A percentile compares a stretch with the other conserved stretches of the same genome.
These are phyloP conservation scores for Paratilapia polleni DNA, from an alignment of 2,113 vertebrate genomes.

Conservation along the genomic window DNA sequence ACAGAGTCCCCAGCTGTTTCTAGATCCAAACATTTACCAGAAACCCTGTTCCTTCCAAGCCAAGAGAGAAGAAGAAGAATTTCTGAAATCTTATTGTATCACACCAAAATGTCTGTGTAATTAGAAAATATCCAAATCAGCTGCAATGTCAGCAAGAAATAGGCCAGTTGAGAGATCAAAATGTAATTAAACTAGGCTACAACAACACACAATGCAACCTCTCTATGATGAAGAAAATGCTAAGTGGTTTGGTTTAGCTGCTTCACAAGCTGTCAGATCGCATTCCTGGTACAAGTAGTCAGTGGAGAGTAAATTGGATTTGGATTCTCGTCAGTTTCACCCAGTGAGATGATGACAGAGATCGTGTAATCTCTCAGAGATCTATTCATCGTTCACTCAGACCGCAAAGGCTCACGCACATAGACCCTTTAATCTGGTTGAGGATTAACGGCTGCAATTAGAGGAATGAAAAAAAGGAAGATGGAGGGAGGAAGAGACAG, in stretches of 20 bases:
- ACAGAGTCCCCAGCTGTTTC: constrained; percentile 23
- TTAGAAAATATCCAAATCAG: background rate
- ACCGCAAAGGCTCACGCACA: constrained; percentile 26
- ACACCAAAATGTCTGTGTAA: background rate
- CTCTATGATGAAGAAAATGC: background rate
- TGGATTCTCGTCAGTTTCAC: constrained; percentile 29
- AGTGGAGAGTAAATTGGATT: constrained; percentile 45
- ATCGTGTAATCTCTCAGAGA: constrained; percentile 46
- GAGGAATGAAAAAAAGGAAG: constrained; percentile 52
- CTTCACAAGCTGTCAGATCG: constrained; percentile 8
- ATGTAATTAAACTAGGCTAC: background rate
- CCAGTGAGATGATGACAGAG: constrained; percentile 20
- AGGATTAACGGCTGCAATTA: constrained; percentile 65
- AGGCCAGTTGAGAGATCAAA: background rate
- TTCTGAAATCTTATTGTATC: background rate
- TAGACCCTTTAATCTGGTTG: constrained; percentile 50
- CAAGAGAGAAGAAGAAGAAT: background rate
- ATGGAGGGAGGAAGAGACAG: background rate
- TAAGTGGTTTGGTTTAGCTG: background rate
- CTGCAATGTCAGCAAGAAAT: background rate
- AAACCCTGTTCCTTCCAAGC: background rate
- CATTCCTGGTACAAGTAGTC: background rate
- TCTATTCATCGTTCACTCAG: constrained; percentile 25
- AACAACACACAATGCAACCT: background rate
- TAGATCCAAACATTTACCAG: constrained; percentile 22